These are phyloP conservation scores for Dendrolimus houi DNA, from an alignment of 2,888 invertebrate genomes.

Conservation along the genomic window DNA sequence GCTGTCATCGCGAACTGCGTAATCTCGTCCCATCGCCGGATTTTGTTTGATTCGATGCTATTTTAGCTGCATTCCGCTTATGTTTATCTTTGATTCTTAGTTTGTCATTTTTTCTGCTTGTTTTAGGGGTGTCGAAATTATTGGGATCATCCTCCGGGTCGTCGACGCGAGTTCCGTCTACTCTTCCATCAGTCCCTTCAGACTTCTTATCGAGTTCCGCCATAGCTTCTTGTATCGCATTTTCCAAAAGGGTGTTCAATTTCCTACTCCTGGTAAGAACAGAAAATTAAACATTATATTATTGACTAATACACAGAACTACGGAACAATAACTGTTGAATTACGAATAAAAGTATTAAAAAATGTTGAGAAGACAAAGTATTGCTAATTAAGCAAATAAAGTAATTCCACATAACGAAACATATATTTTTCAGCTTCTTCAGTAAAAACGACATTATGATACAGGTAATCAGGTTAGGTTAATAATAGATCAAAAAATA, in stretches of 20 bases:
- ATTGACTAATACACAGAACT: no score
- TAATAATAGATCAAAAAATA: no score
- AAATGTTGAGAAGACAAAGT: no score
- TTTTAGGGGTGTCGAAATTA: constrained; percentile 34
- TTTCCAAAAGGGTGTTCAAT: constrained; percentile 92
- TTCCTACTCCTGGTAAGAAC: constrained; percentile 87
- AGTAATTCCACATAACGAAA: no score
- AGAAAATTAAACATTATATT: constrained; percentile 12
- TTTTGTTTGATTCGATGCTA: constrained; percentile 31
- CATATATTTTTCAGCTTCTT: no score
- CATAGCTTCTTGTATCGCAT: constrained; percentile 96
- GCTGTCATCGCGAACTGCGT: constrained; percentile 68
- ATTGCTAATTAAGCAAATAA: no score
- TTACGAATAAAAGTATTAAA: no score
- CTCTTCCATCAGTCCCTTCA: constrained; percentile 22
- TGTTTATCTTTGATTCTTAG: constrained; percentile 35
- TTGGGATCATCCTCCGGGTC: constrained; percentile 12
- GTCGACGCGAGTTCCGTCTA: constrained; percentile 4
- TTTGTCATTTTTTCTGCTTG: constrained; percentile 38
- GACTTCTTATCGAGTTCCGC: constrained; percentile 87
- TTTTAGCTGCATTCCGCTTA: constrained; percentile 35
- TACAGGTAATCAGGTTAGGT: no score
- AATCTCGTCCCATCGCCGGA: constrained; percentile 55
- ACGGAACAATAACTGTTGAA: no score
- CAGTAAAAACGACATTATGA: no score